A percentile compares a stretch with the other conserved stretches of the same genome.
phyloP scores from a whole-genome alignment of 2,888 invertebrate species.

The Dasysyrphus albostriatus region DNA sequence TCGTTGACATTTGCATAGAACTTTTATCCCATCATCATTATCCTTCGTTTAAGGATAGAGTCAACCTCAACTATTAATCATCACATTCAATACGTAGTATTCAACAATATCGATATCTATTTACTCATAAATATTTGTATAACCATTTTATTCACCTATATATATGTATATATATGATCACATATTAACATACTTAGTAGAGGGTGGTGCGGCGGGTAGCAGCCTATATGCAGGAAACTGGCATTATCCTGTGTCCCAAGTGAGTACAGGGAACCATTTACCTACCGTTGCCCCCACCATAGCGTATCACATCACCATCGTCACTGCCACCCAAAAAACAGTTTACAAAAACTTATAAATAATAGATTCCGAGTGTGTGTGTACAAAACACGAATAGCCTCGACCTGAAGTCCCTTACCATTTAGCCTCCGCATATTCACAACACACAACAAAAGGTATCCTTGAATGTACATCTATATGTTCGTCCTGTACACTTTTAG shows the following conservation, averaged over 20 bases:
- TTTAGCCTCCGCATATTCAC: conserved; percentile 49
- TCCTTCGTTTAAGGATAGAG: conserved; percentile 20
- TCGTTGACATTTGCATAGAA: conserved; percentile 14
- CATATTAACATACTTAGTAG: background rate
- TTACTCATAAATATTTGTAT: conserved; percentile 34
- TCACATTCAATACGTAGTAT: conserved; percentile 15
- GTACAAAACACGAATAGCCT: conserved; percentile 62
- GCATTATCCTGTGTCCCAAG: conserved; percentile 46
- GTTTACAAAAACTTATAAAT: conserved; percentile 71
- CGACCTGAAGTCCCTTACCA: conserved; percentile 70
- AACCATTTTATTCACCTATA: conserved; percentile 10
- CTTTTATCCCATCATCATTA: conserved; percentile 30
- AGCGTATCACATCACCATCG: background rate
- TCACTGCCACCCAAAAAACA: conserved; percentile 25
- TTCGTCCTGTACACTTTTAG: background rate
- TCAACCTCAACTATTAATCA: conserved; percentile 54
- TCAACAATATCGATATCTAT: conserved; percentile 56
- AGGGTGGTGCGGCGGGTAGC: background rate
- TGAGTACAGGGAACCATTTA: background rate
- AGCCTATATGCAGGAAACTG: conserved; percentile 46
- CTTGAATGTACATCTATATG: conserved; percentile 41
- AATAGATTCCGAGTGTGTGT: conserved; percentile 65
- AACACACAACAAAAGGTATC: conserved; percentile 51
- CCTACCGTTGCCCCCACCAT: background rate
- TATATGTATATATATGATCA: no score